Percentiles rank a stretch among this genome's conserved stretches.
phyloP scores from a whole-genome alignment of 2,113 vertebrate genomes.

The Mastomys coucha region DNA sequence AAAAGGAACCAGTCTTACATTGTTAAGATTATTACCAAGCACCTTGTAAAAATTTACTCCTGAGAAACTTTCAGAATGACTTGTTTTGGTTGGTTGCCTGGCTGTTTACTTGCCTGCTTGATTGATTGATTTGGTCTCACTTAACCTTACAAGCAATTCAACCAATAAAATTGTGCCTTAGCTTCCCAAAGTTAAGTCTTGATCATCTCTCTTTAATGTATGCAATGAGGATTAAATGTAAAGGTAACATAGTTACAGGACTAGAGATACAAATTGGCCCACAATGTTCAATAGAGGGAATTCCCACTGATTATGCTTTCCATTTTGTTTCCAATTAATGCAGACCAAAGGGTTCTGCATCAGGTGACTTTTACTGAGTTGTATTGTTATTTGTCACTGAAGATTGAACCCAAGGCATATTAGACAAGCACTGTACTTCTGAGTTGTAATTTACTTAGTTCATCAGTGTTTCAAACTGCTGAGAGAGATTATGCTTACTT shows the following conservation, averaged over 20 bases:
- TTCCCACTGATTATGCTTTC: background rate
- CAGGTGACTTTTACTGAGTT: slow-evolving; percentile 11
- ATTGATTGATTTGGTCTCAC: background rate
- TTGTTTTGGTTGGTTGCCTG: background rate
- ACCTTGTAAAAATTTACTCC: background rate
- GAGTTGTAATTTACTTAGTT: background rate
- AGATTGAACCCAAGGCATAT: background rate
- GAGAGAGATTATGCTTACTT: slow-evolving; percentile 51
- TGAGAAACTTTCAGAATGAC: background rate
- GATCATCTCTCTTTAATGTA: slow-evolving; percentile 15
- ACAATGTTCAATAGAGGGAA: background rate
- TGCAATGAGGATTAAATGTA: background rate
- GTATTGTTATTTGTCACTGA: background rate
- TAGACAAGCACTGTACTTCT: background rate
- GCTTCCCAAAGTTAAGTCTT: slow-evolving; percentile 1
- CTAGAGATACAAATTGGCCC: slow-evolving; percentile 10
- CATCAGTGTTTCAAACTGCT: slow-evolving; percentile 46
- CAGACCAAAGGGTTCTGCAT: background rate
- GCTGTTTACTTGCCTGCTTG: background rate
- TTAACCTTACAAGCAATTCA: background rate
- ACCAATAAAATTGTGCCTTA: background rate
- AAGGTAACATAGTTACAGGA: background rate
- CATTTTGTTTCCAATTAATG: background rate
- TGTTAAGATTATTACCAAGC: background rate
- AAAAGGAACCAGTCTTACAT: slow-evolving; percentile 8